Percentiles rank a stretch among this genome's conserved stretches.
Evolutionary conservation across 2,888 invertebrate species (phyloP).

Genomic region (Drosophila pseudotakahashii): DNA sequence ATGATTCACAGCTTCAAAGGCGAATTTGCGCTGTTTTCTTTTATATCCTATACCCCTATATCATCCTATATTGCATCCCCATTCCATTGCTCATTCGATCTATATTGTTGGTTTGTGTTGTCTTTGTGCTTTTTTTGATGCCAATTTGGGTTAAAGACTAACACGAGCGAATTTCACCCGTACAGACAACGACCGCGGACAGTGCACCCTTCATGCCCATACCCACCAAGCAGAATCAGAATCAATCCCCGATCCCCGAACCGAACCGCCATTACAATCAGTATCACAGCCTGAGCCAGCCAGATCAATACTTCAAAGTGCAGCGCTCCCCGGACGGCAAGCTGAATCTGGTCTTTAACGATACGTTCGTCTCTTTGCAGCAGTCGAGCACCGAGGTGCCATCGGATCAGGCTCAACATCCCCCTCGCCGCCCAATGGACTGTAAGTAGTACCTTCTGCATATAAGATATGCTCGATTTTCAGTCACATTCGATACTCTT

Average conservation of each 20-base stretch:
- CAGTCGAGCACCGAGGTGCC: constrained; percentile 21
- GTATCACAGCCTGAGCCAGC: constrained; percentile 68
- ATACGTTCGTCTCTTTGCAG: constrained; percentile 79
- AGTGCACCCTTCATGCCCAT: constrained; percentile 70
- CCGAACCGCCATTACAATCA: constrained; percentile 63
- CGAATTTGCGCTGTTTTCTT: constrained; percentile 8
- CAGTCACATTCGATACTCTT: constrained; percentile 34
- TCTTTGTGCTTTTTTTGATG: constrained; percentile 28
- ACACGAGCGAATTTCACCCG: constrained; percentile 57
- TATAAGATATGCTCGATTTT: background rate
- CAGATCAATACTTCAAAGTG: constrained; percentile 81
- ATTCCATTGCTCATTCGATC: constrained; percentile 28
- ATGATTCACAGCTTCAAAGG: background rate
- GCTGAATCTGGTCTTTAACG: constrained; percentile 82
- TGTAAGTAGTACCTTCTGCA: constrained; percentile 49
- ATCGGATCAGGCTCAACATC: constrained; percentile 28
- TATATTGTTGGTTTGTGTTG: constrained; percentile 41
- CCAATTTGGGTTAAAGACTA: constrained; percentile 51
- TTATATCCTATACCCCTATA: too few species aligned
- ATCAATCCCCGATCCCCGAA: constrained; percentile 19
- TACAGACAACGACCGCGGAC: constrained; percentile 66
- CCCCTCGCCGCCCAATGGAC: constrained; percentile 28
- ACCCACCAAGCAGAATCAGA: constrained; percentile 40
- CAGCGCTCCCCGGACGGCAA: constrained; percentile 83
- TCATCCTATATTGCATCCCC: constrained; percentile 7